phyloP scores from a whole-genome alignment of 2,888 invertebrate genomes.

The Trichogramma dendrolimi region DNA sequence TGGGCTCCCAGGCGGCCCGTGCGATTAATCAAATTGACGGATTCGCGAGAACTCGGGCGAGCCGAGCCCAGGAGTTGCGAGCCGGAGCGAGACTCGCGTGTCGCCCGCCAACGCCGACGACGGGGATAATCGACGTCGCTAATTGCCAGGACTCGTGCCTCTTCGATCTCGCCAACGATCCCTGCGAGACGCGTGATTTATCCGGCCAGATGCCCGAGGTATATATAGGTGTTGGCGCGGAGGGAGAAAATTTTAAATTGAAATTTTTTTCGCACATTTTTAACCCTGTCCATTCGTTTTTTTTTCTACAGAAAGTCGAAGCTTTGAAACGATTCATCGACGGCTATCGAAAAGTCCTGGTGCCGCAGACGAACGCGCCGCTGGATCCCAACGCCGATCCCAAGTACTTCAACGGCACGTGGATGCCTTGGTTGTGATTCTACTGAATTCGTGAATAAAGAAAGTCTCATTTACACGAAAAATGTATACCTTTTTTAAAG shows the following conservation, averaged over 20 bases:
- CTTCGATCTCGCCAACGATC: slow-evolving; percentile 42
- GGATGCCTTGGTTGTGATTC: slow-evolving; percentile 42
- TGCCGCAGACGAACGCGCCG: slow-evolving; percentile 29
- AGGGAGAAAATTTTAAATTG: too few relatives aligned
- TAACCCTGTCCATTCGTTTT: not conserved
- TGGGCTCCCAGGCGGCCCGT: slow-evolving; percentile 32
- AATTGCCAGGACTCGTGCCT: slow-evolving; percentile 39
- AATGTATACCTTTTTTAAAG: too few relatives aligned
- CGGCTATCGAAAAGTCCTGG: slow-evolving; percentile 31
- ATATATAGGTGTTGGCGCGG: not conserved
- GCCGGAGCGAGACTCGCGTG: too few relatives aligned
- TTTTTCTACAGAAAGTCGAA: slow-evolving; percentile 34
- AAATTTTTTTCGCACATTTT: not conserved
- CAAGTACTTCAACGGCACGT: slow-evolving; percentile 35
- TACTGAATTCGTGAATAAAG: not conserved
- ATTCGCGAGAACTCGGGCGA: not conserved
- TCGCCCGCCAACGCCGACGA: slow-evolving; percentile 14
- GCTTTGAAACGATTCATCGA: slow-evolving; percentile 32
- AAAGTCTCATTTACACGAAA: too few relatives aligned
- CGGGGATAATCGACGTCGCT: slow-evolving; percentile 29
- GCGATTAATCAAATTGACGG: slow-evolving; percentile 32
- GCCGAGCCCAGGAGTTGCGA: slow-evolving; percentile 6
- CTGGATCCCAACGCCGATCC: slow-evolving; percentile 37
- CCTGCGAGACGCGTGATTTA: slow-evolving; percentile 44
- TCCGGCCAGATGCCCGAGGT: slow-evolving; percentile 38